Percentiles rank a stretch among this genome's conserved stretches.
Conservation (phyloP, 2,797 vertebrate species). For the Coluber constrictor region DNA sequence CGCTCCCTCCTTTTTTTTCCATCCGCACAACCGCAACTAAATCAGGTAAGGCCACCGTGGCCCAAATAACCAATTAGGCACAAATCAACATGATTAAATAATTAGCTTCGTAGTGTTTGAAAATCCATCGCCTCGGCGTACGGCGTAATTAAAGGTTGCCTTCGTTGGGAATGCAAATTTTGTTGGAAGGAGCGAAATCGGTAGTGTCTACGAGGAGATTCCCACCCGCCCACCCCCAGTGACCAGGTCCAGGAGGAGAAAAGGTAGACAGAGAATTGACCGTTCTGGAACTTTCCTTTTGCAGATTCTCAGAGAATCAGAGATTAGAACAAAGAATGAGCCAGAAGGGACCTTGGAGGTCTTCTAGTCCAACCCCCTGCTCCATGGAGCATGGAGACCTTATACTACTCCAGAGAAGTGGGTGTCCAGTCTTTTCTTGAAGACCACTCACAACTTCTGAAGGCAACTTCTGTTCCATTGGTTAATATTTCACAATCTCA, state of each 20-base stretch:
- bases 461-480: too few relatives aligned
- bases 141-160: not conserved
- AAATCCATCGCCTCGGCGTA: not conserved
- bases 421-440: too few relatives aligned
- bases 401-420: too few relatives aligned
- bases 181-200: not conserved
- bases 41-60: not conserved
- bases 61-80: slow-evolving; percentile 30
- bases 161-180: slow-evolving; percentile 25
- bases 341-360: not conserved
- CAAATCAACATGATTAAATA: slow-evolving; percentile 18
- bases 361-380: not conserved
- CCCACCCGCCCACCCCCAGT: not conserved
- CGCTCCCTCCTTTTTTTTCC: not conserved
- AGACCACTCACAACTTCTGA: not conserved
- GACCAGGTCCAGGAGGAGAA: not conserved
- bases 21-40: not conserved
- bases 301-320: not conserved
- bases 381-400: not conserved
- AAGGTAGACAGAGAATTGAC: not conserved
- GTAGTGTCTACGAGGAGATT: not conserved
- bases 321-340: not conserved
- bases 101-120: slow-evolving; percentile 22
- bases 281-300: not conserved
- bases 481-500: too few relatives aligned